Base-by-base conservation (phyloP, 1,140 invertebrate genomes). In the Drosophila setifemur region DNA sequence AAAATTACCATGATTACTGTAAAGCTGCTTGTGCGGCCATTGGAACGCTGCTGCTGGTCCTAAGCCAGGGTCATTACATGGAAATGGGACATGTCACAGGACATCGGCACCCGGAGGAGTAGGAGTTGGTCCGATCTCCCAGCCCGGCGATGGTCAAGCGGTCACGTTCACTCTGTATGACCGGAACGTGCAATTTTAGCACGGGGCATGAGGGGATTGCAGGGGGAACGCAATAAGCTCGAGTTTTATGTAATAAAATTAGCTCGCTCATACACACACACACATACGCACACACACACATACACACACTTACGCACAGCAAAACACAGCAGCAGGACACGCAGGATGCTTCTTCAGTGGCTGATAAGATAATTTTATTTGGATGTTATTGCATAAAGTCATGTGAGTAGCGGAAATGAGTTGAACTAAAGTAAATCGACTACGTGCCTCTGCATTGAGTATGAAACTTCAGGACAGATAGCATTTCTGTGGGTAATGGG, bases 281-380 rank as follows among this genome's bases (percentile, higher is more conserved):
- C 23, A 49, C 26, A 29, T 21, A 28, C 4, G 35, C 9, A 33
- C 11, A 64, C 28, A 45, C 50, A 55, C 64, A 31, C 35, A 58
- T 58, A 73, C 68, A 61, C 47, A 35, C 23, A 49, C 26, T 25
- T 21, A 28, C 4, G 35, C 9, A 33, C 11, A 64, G 21, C 39
- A n/a, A n/a, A n/a, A n/a, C n/a, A n/a, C n/a, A 4, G 11, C 19
- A 31, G 33, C 42, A 71, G 57, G 29, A 72, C 58, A 78, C 79
- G 79, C 79, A 83, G 73, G 54, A 68, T 53, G 49, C 74, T 78
- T 73, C 74, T 78, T 73, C 76, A 60, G 54, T 67, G 48, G 64
- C 81, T 85, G 79, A 85, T 85, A 86, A 85, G 79, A 85, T 85
- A 85, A 85, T 86, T 85, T 86, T 85, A 85, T 85, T 83, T 86